These are phyloP conservation scores for Marisa cornuarietis DNA, from an alignment of 1,140 invertebrate genomes.

Conservation along the genomic window DNA sequence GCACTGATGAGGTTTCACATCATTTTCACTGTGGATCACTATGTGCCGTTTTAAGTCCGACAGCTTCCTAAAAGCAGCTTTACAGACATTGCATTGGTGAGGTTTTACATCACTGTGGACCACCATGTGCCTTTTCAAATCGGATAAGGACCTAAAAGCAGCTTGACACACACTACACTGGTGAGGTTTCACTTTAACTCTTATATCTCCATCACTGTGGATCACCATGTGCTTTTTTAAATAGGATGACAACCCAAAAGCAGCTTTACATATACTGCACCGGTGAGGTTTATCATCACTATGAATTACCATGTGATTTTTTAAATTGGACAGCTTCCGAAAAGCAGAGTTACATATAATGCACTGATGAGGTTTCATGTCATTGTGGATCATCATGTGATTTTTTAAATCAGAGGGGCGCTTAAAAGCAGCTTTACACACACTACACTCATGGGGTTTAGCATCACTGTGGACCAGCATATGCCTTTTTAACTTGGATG, in stretches of 20 bases:
- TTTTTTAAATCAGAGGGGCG: not conserved
- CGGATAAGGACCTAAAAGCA: no score
- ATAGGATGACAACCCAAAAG: not conserved
- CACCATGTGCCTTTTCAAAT: no score
- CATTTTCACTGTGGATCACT: not conserved
- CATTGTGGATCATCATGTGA: constrained; percentile 13
- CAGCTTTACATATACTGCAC: not conserved
- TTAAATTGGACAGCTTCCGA: not conserved
- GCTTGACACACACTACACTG: no score
- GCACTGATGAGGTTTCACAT: constrained; percentile 5
- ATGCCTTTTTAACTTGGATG: not conserved
- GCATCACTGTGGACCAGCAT: not conserved
- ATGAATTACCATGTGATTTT: constrained; percentile 5
- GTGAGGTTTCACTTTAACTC: no score
- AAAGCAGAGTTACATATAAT: constrained; percentile 1
- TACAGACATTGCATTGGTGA: no score
- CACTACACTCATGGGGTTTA: not conserved
- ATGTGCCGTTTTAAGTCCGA: not conserved
- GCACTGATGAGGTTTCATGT: not conserved
- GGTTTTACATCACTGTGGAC: no score
- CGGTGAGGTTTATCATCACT: not conserved
- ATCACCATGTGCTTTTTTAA: not conserved
- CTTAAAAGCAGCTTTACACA: constrained; percentile 5
- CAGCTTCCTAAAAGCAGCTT: no score
- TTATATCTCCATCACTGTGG: not conserved